A percentile compares a stretch with the other conserved stretches of the same genome.
phyloP scores from a whole-genome alignment of 2,888 invertebrate genomes.

The Acanthosepion pharaonis region DNA sequence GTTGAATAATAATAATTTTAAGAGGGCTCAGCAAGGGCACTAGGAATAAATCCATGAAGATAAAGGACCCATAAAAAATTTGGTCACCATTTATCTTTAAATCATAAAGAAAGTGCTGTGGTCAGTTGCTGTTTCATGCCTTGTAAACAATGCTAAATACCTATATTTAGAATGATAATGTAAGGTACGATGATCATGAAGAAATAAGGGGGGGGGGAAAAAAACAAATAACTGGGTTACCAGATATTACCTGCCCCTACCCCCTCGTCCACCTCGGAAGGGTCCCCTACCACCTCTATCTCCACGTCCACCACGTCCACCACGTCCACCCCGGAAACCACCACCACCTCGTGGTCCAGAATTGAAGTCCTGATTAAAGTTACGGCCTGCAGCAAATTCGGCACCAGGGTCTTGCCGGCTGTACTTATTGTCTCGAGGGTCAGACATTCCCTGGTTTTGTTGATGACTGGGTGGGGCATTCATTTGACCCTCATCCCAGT shows the following conservation, averaged over 20 bases:
- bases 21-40: not conserved
- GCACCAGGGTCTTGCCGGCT: slow-evolving; percentile 24
- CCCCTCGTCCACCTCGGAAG: slow-evolving; percentile 33
- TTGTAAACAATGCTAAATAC: not conserved
- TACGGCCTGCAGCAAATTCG: slow-evolving; percentile 34
- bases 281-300: slow-evolving; percentile 40
- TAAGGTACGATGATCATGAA: not conserved
- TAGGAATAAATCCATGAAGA: not conserved
- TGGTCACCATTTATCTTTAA: too few relatives aligned
- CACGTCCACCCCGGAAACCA: slow-evolving; percentile 25
- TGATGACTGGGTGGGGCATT: not conserved
- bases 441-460: slow-evolving; percentile 43
- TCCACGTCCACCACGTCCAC: slow-evolving; percentile 34
- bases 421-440: slow-evolving; percentile 21
- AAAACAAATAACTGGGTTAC: not conserved
- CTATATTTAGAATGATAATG: not conserved
- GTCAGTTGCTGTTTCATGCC: not conserved
- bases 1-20: not conserved
- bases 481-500: slow-evolving; percentile 48
- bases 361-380: slow-evolving; percentile 44
- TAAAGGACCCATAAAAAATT: not conserved
- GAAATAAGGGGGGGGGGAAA: not conserved
- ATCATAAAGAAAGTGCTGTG: not conserved
- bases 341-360: slow-evolving; percentile 43
- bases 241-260: slow-evolving; percentile 39